Percentiles rank a stretch among this genome's conserved stretches.
These are phyloP conservation scores for Pararge aegeria DNA, from an alignment of 1,140 invertebrate species.

Conservation along the genomic window DNA sequence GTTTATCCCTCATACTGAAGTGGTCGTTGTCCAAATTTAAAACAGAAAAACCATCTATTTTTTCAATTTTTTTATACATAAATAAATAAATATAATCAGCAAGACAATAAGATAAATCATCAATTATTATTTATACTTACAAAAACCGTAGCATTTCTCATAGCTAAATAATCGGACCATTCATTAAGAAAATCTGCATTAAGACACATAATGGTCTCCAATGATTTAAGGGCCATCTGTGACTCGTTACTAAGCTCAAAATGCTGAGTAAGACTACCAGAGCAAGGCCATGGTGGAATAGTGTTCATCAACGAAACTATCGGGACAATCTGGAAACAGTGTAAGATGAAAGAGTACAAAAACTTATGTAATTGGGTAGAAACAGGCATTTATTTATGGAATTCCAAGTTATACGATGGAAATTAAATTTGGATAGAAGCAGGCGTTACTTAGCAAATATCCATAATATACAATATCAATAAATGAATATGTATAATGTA, in stretches of 20 bases:
- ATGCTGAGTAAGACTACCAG: constrained; percentile 40
- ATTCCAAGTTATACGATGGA: no score
- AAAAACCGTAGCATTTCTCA: constrained; percentile 38
- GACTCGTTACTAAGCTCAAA: constrained; percentile 38
- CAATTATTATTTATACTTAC: constrained; percentile 44
- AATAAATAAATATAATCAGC: no score
- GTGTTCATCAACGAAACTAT: constrained; percentile 55
- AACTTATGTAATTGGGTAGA: background rate
- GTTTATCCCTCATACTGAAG: no score
- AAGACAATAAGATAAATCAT: no score
- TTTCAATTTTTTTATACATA: no score
- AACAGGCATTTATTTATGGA: no score
- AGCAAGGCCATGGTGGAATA: constrained; percentile 64
- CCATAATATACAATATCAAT: no score
- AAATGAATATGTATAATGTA: no score
- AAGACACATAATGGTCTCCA: constrained; percentile 59
- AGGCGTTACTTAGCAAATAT: no score
- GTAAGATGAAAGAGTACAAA: background rate
- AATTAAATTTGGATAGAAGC: no score
- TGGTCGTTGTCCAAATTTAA: no score
- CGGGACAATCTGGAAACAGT: constrained; percentile 49
- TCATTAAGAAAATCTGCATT: constrained; percentile 46
- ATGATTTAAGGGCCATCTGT: constrained; percentile 35
- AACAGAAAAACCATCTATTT: no score
- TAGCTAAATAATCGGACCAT: constrained; percentile 53